phyloP scores from a whole-genome alignment of 1,140 invertebrate genomes.

The Oncopodura yosiiana region DNA sequence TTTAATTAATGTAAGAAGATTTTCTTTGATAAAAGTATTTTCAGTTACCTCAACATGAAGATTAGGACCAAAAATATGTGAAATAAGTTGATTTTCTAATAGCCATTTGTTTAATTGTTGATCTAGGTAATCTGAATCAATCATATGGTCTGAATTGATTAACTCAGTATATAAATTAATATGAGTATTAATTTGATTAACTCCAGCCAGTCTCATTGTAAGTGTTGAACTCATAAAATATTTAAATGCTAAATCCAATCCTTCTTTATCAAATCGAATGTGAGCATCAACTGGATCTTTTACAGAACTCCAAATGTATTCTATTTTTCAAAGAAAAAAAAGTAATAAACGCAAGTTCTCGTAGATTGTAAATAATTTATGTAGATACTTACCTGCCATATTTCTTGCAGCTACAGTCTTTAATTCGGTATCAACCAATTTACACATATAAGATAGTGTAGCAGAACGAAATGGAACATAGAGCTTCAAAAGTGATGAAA shows the following conservation, averaged over 20 bases:
- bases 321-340: constrained; percentile 41
- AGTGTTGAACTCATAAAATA: constrained; percentile 87
- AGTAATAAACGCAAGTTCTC: not conserved
- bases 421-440: constrained; percentile 79
- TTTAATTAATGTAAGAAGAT: not conserved
- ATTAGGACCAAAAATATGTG: constrained; percentile 91
- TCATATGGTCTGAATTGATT: constrained; percentile 71
- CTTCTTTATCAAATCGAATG: constrained; percentile 76
- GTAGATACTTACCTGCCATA: constrained; percentile 62
- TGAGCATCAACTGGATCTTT: constrained; percentile 82
- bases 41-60: constrained; percentile 74
- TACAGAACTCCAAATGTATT: constrained; percentile 88
- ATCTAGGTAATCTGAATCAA: constrained; percentile 71
- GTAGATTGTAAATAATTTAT: not conserved
- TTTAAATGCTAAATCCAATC: constrained; percentile 81
- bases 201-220: constrained; percentile 79
- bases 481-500: constrained; percentile 73
- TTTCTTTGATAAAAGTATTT: not conserved
- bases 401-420: constrained; percentile 59
- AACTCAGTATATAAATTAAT: constrained; percentile 83
- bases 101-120: constrained; percentile 78
- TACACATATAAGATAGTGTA: constrained; percentile 86
- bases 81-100: constrained; percentile 79
- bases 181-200: constrained; percentile 89
- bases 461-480: constrained; percentile 74